phyloP scores from a whole-genome alignment of 2,888 invertebrate species.

The Habroteleia sp. region DNA sequence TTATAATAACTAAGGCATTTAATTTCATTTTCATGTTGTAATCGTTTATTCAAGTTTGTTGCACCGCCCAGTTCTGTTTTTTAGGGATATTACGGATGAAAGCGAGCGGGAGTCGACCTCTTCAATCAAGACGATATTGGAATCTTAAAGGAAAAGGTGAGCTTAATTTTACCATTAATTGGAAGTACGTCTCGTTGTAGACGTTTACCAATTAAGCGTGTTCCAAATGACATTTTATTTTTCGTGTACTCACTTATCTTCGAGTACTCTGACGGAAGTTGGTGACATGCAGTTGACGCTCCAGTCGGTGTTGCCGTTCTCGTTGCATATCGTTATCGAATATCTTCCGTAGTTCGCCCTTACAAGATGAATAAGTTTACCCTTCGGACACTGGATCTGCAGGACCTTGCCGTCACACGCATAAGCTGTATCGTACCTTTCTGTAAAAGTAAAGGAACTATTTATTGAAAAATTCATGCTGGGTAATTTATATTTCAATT shows the following conservation, averaged over 20 bases:
- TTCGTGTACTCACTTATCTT: conserved; percentile 87
- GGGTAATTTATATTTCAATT: conserved; percentile 1
- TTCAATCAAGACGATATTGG: conserved; percentile 56
- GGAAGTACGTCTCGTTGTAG: conserved; percentile 51
- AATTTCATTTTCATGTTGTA: conserved; percentile 37
- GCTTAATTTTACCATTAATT: conserved; percentile 52
- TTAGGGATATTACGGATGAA: conserved; percentile 45
- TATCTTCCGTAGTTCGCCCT: conserved; percentile 97
- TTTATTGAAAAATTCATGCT: no score
- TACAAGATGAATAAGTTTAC: conserved; percentile 94
- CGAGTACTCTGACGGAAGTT: conserved; percentile 92
- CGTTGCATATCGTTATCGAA: conserved; percentile 97
- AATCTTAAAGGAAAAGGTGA: conserved; percentile 48
- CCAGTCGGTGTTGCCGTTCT: conserved; percentile 97
- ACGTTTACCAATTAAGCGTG: conserved; percentile 51
- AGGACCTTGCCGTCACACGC: conserved; percentile 96
- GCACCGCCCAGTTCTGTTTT: background rate
- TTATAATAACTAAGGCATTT: conserved; percentile 51
- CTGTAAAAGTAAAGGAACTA: conserved; percentile 81
- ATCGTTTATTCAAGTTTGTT: conserved; percentile 22
- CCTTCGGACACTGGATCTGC: conserved; percentile 92
- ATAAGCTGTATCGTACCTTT: conserved; percentile 94
- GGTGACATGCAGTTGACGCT: conserved; percentile 97
- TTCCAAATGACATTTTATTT: conserved; percentile 55
- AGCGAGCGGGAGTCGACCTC: conserved; percentile 51